Evolutionary conservation across 1,140 invertebrate genomes (phyloP).

Genomic region (Dendroctonus ponderosae): DNA sequence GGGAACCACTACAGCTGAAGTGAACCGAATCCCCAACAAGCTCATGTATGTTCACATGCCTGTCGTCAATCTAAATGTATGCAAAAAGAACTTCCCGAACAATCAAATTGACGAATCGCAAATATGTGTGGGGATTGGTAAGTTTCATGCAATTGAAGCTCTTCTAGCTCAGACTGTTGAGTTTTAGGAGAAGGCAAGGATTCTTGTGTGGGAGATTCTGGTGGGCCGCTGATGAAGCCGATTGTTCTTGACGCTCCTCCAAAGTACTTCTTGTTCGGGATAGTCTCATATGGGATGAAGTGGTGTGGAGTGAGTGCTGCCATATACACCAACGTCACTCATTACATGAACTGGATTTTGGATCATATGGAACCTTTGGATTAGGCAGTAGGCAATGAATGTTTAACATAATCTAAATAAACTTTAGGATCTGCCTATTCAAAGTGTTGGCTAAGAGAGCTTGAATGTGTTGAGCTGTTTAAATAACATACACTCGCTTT

Average conservation of each 20-base stretch:
- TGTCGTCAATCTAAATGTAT: constrained; percentile 24
- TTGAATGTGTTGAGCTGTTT: too few species aligned
- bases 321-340: constrained; percentile 57
- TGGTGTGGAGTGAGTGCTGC: constrained; percentile 56
- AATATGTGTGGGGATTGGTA: constrained; percentile 20
- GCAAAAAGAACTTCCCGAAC: constrained; percentile 12
- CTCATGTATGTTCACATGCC: constrained; percentile 34
- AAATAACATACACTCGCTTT: too few species aligned
- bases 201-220: constrained; percentile 70
- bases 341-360: constrained; percentile 58
- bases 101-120: constrained; percentile 8
- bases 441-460: too few species aligned
- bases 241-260: constrained; percentile 45
- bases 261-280: constrained; percentile 60
- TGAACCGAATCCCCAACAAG: background rate
- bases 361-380: constrained; percentile 42
- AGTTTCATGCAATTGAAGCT: constrained; percentile 46
- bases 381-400: background rate
- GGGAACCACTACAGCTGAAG: constrained; percentile 22
- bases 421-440: too few species aligned
- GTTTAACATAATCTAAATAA: too few species aligned
- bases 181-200: constrained; percentile 50
- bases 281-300: constrained; percentile 67
- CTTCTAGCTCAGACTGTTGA: constrained; percentile 50
- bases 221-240: constrained; percentile 65